Conservation (phyloP, 2,797 vertebrate species). For the Trematomus bernacchii region DNA sequence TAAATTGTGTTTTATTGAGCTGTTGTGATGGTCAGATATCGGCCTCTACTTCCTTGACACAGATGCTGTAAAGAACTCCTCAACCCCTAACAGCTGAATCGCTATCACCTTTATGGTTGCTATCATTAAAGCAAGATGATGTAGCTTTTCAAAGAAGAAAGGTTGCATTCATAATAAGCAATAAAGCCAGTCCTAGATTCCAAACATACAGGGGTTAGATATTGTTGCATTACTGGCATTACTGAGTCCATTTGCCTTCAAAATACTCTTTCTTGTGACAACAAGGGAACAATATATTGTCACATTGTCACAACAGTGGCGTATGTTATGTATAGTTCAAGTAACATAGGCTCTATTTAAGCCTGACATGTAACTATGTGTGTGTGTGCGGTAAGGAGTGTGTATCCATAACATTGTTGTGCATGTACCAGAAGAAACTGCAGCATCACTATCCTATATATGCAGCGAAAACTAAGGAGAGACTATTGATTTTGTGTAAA, state of each 20-base stretch:
- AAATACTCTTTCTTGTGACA: not conserved
- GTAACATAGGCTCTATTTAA: not conserved
- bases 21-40: constrained; percentile 10
- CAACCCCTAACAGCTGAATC: constrained; percentile 3
- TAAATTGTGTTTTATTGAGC: constrained; percentile 9
- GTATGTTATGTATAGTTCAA: too few species aligned
- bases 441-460: constrained; percentile 33
- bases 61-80: not conserved
- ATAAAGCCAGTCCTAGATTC: too few species aligned
- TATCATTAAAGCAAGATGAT: not conserved
- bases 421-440: constrained; percentile 26
- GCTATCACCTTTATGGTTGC: not conserved
- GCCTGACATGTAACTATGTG: constrained; percentile 1
- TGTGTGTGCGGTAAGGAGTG: not conserved
- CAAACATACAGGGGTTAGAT: not conserved
- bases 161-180: too few species aligned
- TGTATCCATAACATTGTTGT: constrained; percentile 17
- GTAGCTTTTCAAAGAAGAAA: not conserved
- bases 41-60: not conserved
- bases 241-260: not conserved
- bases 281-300: not conserved
- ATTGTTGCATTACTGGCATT: constrained; percentile 6
- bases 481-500: constrained; percentile 78
- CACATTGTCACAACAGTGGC: not conserved
- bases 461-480: constrained; percentile 64